These are phyloP conservation scores for Mactromeris polynyma DNA, from an alignment of 2,888 invertebrate genomes.

Conservation along the genomic window DNA sequence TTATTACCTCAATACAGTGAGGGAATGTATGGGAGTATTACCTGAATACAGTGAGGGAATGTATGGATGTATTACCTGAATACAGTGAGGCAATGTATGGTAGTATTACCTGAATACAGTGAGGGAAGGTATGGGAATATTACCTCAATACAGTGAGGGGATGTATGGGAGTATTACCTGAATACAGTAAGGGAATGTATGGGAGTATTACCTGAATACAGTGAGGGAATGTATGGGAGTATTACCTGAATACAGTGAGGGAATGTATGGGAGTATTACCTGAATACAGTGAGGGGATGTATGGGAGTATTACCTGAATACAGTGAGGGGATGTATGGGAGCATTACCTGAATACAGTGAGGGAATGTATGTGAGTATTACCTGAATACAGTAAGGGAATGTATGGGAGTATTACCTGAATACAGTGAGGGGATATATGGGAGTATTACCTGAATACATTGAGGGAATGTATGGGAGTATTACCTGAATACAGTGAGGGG, in stretches of 20 bases:
- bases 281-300: no score
- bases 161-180: no score
- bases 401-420: no score
- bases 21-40: no score
- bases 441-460: neutral
- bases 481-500: neutral
- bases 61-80: neutral
- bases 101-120: no score
- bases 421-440: neutral
- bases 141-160: neutral
- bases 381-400: no score
- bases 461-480: neutral
- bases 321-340: neutral
- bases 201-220: no score
- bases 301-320: no score
- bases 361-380: no score
- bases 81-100: neutral
- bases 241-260: neutral
- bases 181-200: no score
- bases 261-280: no score
- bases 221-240: neutral
- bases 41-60: neutral
- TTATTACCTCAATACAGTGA: no score
- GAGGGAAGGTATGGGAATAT: neutral
- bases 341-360: neutral